Conservation (phyloP, 2,797 vertebrate genomes). For the Oceanodroma leucorhoa region DNA sequence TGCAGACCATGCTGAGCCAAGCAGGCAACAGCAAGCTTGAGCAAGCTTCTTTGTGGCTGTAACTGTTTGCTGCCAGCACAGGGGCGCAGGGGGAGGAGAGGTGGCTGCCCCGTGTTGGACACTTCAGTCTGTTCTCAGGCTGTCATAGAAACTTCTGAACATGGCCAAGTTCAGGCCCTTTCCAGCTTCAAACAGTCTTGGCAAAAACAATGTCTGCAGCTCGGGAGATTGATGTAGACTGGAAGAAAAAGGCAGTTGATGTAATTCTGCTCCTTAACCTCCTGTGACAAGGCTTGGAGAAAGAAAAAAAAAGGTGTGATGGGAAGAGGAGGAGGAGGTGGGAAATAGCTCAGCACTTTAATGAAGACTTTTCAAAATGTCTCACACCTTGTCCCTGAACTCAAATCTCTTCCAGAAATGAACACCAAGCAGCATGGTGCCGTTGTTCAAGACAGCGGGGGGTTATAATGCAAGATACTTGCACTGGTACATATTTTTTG, state of each 20-base stretch:
- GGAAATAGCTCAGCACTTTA: neutral
- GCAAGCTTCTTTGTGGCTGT: neutral
- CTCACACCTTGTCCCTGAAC: neutral
- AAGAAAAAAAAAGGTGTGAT: neutral
- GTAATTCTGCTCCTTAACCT: slow-evolving; percentile 15
- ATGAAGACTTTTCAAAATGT: slow-evolving; percentile 4
- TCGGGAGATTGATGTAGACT: neutral
- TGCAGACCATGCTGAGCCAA: accelerated
- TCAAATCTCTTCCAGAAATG: neutral
- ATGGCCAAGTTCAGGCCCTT: neutral
- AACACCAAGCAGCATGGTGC: accelerated
- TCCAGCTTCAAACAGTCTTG: neutral
- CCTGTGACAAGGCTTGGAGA: neutral
- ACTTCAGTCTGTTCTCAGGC: neutral
- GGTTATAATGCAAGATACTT: neutral
- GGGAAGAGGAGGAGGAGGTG: neutral
- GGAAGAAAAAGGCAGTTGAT: neutral
- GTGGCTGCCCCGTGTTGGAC: accelerated
- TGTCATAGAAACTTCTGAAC: neutral
- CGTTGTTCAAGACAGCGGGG: accelerated
- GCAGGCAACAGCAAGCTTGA: neutral
- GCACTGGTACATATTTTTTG: accelerated
- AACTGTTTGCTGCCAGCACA: neutral
- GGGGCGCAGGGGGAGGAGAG: neutral
- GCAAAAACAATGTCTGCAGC: neutral